Conservation (phyloP, 1,140 invertebrate genomes). For the Calephelis nemesis region DNA sequence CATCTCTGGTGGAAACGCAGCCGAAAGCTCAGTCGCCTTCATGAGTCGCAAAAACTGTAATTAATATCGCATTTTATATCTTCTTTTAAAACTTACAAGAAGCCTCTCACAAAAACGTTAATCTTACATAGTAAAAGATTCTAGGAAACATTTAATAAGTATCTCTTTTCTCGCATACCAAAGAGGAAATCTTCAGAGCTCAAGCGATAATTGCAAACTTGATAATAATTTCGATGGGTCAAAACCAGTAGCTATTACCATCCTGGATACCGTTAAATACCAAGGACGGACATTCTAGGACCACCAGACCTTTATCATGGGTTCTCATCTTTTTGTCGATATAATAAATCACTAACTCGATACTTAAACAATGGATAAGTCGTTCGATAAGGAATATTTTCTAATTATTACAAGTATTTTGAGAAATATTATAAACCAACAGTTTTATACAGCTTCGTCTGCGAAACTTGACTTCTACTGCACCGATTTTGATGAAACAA, state of each 20-base stretch:
- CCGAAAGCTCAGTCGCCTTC: too few relatives aligned
- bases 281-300: constrained; percentile 48
- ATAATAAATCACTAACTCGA: constrained; percentile 6
- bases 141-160: constrained; percentile 4
- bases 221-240: constrained; percentile 49
- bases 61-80: too few relatives aligned
- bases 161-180: not conserved
- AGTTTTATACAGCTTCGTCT: too few relatives aligned
- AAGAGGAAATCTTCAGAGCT: constrained; percentile 1
- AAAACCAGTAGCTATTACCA: constrained; percentile 64
- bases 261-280: constrained; percentile 61
- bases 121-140: not conserved
- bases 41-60: too few relatives aligned
- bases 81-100: too few relatives aligned
- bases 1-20: too few relatives aligned
- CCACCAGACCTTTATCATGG: constrained; percentile 26
- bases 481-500: too few relatives aligned
- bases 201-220: constrained; percentile 11
- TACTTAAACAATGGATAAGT: not conserved
- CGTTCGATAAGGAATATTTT: not conserved
- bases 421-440: too few relatives aligned
- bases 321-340: constrained; percentile 23
- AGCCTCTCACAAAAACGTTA: too few relatives aligned
- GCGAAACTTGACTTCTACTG: too few relatives aligned
- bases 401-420: too few relatives aligned